Percentiles rank a stretch among this genome's conserved stretches.
Evolutionary conservation across 1,140 invertebrate species (phyloP).

Genomic region (Drosophila micromelanica): DNA sequence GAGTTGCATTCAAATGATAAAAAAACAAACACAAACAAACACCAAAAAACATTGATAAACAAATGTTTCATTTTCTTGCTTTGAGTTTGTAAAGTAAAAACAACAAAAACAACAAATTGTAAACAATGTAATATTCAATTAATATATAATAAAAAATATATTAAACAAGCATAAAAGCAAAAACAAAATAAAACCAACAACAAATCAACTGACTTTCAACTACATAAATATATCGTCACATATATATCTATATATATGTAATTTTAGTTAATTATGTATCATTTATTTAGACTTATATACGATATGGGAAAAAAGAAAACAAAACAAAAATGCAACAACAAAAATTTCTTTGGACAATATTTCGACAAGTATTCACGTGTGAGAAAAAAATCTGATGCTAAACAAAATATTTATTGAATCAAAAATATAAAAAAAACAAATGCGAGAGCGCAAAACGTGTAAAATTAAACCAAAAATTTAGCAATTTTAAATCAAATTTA

Average conservation of each 20-base stretch:
- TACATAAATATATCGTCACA: constrained; percentile 4
- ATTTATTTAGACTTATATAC: constrained; percentile 56
- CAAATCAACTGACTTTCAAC: constrained; percentile 39
- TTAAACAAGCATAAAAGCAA: constrained; percentile 19
- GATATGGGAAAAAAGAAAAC: constrained; percentile 30
- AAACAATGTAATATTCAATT: constrained; percentile 60
- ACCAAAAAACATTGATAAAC: constrained; percentile 43
- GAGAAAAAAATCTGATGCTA: constrained; percentile 52
- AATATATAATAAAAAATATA: constrained; percentile 43
- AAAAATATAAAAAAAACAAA: constrained; percentile 16
- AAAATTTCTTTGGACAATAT: constrained; percentile 79
- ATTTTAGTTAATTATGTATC: constrained; percentile 39
- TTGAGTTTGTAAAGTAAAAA: constrained; percentile 52
- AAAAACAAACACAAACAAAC: constrained; percentile 31
- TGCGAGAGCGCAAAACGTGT: constrained; percentile 64
- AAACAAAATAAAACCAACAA: constrained; percentile 18
- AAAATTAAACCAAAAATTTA: constrained; percentile 82
- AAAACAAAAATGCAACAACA: constrained; percentile 56
- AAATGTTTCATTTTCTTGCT: constrained; percentile 18
- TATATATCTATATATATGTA: constrained; percentile 10
- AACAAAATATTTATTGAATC: constrained; percentile 63
- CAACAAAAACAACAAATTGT: constrained; percentile 55
- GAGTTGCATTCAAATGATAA: constrained; percentile 42
- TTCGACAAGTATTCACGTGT: constrained; percentile 78
- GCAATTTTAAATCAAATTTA: constrained; percentile 82